Evolutionary conservation across 2,113 vertebrate genomes (phyloP), one percentile per base, ranked within the genome.

Genomic region (Aramus guarauna): DNA sequence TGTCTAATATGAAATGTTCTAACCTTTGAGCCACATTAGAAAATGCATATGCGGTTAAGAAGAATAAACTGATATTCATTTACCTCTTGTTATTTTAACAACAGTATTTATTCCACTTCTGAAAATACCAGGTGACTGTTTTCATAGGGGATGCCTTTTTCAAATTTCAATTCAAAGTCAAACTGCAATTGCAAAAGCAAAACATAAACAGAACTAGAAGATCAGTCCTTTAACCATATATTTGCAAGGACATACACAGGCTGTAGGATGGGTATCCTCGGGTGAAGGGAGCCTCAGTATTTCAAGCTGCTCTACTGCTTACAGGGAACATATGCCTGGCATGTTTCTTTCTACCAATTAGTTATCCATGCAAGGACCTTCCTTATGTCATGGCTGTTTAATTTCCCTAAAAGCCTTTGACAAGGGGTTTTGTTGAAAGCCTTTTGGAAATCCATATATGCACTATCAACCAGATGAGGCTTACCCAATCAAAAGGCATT

Each of bases 341-440:
- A 15, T 41, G 22, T 30, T 86, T 88, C 52, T 63, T 50, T 64
- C 76, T 80, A 66, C 24, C n/a, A 69, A 53, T 86, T 39, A 69
- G 45, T 50, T 89, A 89, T 10, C 63, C 68, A 50, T 21, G 60
- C 64, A 76, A 76, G 32, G 50, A 71, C 50, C 50, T 67, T 77
- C 76, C 64, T 55, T 86, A 71, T 81, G 75, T 62, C 59, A 66
- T 4, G 10, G 55, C n/a, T 78, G 52, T 64, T 94, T 91, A 58
- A 96, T 81, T 91, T 89, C 73, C 76, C 52, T 71, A 84, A 94
- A 90, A 91, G 68, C 50, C n/a, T 89, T 86, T 86, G 89, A 92
- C n/a, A 58, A 60, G 8, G 17, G 32, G 7, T 53, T 89, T 83
- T 71, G 2, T 23, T 58, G 67, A 90, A 85, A 90, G 71, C 39